Evolutionary conservation across 1,140 invertebrate genomes (phyloP).

Genomic region (Drosophila pallidifrons): DNA sequence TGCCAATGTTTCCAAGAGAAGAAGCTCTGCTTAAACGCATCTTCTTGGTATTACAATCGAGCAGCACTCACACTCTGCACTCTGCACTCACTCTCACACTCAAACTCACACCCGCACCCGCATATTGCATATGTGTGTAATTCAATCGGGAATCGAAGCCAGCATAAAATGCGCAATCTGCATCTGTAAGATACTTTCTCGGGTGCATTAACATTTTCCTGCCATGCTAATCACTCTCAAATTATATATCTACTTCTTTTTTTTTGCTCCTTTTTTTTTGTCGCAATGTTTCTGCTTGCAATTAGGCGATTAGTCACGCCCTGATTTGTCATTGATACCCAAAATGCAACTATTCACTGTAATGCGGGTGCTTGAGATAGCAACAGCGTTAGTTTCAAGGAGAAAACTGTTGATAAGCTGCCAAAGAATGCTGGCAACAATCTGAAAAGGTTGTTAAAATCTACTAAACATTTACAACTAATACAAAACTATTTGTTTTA

Average conservation of each 20-base stretch:
- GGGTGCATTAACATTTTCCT: slow-evolving; percentile 15
- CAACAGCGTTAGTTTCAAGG: neutral
- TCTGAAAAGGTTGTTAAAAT: neutral
- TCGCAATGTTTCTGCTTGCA: slow-evolving; percentile 50
- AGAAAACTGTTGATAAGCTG: slow-evolving; percentile 14
- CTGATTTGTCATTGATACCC: slow-evolving; percentile 77
- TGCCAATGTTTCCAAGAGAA: slow-evolving; percentile 14
- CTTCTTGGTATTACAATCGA: slow-evolving; percentile 37
- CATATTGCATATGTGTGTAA: slow-evolving; percentile 65
- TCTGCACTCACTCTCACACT: neutral
- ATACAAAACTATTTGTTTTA: neutral
- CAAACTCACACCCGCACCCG: slow-evolving; percentile 51
- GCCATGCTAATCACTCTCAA: slow-evolving; percentile 73
- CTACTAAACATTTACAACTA: neutral
- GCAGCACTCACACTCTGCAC: neutral
- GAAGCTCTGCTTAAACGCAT: slow-evolving; percentile 18
- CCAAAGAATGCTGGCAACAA: slow-evolving; percentile 3
- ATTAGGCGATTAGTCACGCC: slow-evolving; percentile 78
- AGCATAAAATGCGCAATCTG: slow-evolving; percentile 79
- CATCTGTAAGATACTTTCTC: slow-evolving; percentile 6
- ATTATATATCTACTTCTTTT: slow-evolving; percentile 55
- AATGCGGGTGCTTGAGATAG: slow-evolving; percentile 29
- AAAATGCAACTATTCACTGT: slow-evolving; percentile 19
- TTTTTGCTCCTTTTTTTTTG: slow-evolving; percentile 41
- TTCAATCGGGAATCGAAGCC: slow-evolving; percentile 58